Percentiles rank a stretch among this genome's conserved stretches.
Evolutionary conservation across 2,888 invertebrate species (phyloP).

Genomic region (Sialis fuliginosa): DNA sequence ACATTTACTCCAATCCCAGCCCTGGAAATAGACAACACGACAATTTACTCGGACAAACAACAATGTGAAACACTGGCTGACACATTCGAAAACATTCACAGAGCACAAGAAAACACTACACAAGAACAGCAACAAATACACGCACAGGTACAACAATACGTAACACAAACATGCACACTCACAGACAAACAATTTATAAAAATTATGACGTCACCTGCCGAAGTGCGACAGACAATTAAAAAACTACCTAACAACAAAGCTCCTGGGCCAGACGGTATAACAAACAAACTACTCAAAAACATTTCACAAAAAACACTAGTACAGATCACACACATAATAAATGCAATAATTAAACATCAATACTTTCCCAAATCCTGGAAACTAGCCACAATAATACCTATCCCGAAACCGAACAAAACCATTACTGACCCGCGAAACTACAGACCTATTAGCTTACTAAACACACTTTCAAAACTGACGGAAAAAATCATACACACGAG

Average conservation of each 20-base stretch:
- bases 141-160: too few species aligned
- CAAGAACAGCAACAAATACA: too few species aligned
- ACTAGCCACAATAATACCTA: constrained; percentile 10
- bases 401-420: constrained; percentile 11
- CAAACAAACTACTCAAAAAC: neutral
- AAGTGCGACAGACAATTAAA: constrained; percentile 1
- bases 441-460: constrained; percentile 11
- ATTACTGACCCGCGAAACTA: constrained; percentile 8
- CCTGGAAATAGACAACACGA: too few species aligned
- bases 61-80: too few species aligned
- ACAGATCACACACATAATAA: constrained; percentile 10
- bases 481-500: constrained; percentile 11
- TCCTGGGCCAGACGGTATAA: constrained; percentile 3
- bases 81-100: too few species aligned
- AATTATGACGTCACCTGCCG: neutral
- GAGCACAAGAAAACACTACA: too few species aligned
- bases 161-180: too few species aligned
- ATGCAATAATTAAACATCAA: constrained; percentile 7
- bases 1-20: neutral
- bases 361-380: constrained; percentile 12
- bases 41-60: too few species aligned
- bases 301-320: constrained; percentile 4
- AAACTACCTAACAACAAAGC: constrained; percentile 10
- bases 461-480: constrained; percentile 10
- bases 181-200: neutral